Conservation (phyloP, 2,113 vertebrate species). For the Lampris megalopsis region DNA sequence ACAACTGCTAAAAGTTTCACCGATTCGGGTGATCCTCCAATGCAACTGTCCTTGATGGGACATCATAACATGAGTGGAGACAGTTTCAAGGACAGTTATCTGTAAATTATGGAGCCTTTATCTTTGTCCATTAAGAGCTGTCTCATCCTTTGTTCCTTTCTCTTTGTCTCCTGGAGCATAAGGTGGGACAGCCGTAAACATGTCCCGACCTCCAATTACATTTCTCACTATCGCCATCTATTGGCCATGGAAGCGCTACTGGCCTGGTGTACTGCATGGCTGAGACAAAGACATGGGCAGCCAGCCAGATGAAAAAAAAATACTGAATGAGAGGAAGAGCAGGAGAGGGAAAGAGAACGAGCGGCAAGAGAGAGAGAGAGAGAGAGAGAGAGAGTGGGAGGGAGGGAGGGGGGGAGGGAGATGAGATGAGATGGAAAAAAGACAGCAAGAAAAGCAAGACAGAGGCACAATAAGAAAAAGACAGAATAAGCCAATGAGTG, state of each 20-base stretch:
- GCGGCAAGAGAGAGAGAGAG: too few species aligned
- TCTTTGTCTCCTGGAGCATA: slow-evolving; percentile 24
- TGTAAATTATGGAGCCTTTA: background rate
- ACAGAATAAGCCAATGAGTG: too few species aligned
- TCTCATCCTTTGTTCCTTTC: slow-evolving; percentile 16
- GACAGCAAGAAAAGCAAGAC: too few species aligned
- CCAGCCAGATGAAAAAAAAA: background rate
- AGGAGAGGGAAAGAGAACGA: background rate
- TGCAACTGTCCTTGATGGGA: background rate
- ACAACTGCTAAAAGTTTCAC: too few species aligned
- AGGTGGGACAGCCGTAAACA: background rate
- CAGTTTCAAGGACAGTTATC: background rate
- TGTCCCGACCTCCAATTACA: slow-evolving; percentile 2
- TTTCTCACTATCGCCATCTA: slow-evolving; percentile 47
- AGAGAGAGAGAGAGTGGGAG: background rate
- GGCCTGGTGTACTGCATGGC: background rate
- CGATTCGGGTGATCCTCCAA: background rate
- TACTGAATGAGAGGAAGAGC: slow-evolving; percentile 10
- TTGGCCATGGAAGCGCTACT: slow-evolving; percentile 1
- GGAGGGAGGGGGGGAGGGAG: background rate
- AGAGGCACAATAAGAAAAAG: too few species aligned
- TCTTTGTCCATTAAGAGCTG: background rate
- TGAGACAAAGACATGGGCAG: slow-evolving; percentile 21
- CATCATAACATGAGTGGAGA: background rate
- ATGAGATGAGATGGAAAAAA: too few species aligned